Base-by-base conservation (phyloP, 2,113 vertebrate species). In the Corythaixoides concolor region DNA sequence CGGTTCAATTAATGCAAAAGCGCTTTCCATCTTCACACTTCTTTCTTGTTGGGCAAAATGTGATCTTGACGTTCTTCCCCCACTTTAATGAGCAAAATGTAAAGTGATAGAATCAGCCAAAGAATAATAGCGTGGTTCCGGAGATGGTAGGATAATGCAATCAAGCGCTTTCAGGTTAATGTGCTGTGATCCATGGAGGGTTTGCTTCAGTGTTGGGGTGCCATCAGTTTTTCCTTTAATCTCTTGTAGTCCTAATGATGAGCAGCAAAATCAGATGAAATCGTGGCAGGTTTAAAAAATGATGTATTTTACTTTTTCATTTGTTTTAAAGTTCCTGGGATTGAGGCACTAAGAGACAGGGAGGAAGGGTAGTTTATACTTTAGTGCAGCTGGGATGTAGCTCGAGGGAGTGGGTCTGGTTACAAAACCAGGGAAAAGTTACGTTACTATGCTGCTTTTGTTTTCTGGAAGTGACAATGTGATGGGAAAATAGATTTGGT, bases 1-100 rank as follows among this genome's bases (percentile, higher is more conserved):
- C 85, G 63, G 93, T 95, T 96, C 94, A 96, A 97, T 97, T 97
- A 97, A 96, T 92, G 79, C 94, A 78, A 58, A 68, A 79, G 43
- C 83, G 55, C 63, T 88, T 90, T 60, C 74, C 90, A 52, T 66
- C 74, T 89, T 91, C 83, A 79, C 82, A 27, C 50, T 80, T 81
- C 63, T 82, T 87, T 89, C 82, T 70, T 43, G 33, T 90, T 92
- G 92, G 88, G 60, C 74, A 93, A 96, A 96, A 90, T 68, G 53
- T 43, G 64, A 47, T 74, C 85, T 90, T 90, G 85, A 92, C 83
- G 22, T 60, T 87, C 45, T 81, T 81, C 49, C 53, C 60, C 45
- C 59, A 55, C 66, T 62, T 73, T 80, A 95, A 96, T 77, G 79
- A 96, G 75, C 69, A 91, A 94, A 94, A 88, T 85, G 79, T 8